A percentile compares a stretch with the other conserved stretches of the same genome.
Evolutionary conservation across 2,888 invertebrate species (phyloP).

Genomic region (Rhorus exstirpatorius): DNA sequence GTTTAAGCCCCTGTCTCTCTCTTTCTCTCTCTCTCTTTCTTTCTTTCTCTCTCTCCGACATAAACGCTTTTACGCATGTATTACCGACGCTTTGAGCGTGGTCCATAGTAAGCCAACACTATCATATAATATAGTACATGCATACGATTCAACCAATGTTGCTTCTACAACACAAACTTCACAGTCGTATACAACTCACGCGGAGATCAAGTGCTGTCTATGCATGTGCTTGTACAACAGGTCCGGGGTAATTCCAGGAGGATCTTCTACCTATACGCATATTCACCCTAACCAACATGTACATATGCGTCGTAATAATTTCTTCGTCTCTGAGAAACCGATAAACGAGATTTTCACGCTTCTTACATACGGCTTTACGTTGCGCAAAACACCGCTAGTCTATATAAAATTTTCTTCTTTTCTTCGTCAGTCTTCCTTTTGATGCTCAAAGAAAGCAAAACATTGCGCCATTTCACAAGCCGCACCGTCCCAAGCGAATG

Average conservation of each 20-base stretch:
- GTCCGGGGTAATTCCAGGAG: conserved; percentile 73
- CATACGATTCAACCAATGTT: conserved; percentile 41
- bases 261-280: conserved; percentile 48
- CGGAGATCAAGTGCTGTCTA: conserved; percentile 27
- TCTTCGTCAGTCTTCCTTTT: conserved; percentile 30
- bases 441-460: conserved; percentile 37
- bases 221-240: conserved; percentile 21
- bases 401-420: background rate
- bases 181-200: conserved; percentile 65
- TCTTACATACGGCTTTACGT: conserved; percentile 33
- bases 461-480: conserved; percentile 6
- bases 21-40: conserved; percentile 28
- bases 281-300: conserved; percentile 37
- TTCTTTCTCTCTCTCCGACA: conserved; percentile 21
- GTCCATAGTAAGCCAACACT: conserved; percentile 41
- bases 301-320: conserved; percentile 54
- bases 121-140: conserved; percentile 29
- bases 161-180: conserved; percentile 49
- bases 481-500: background rate
- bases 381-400: background rate
- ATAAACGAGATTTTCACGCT: conserved; percentile 67
- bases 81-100: conserved; percentile 32
- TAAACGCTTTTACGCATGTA: conserved; percentile 54
- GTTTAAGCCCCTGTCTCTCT: conserved; percentile 38
- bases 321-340: conserved; percentile 66